A percentile compares a stretch with the other conserved stretches of the same genome.
Conservation (phyloP, 1,140 invertebrate species). For the Papilio polyxenes region DNA sequence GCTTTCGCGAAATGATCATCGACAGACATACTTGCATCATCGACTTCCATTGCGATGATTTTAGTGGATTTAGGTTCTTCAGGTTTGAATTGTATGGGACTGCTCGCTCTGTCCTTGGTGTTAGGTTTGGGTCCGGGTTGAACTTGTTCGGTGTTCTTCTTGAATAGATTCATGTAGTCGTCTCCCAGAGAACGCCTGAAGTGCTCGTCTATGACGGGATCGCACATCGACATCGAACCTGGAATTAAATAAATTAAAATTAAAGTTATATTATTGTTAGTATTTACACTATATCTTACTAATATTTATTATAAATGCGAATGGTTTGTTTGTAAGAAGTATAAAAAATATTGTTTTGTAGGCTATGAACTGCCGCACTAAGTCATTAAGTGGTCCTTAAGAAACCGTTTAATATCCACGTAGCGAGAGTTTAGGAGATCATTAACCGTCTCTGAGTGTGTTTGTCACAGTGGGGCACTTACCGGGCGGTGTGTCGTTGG, state of each 20-base stretch:
- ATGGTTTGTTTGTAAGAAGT: no score
- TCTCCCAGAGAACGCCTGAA: slow-evolving; percentile 95
- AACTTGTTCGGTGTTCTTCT: slow-evolving; percentile 80
- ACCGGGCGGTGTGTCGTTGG: slow-evolving; percentile 76
- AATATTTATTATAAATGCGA: no score
- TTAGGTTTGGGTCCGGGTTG: slow-evolving; percentile 75
- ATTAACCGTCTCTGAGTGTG: neutral
- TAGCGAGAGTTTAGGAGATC: neutral
- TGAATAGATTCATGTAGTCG: slow-evolving; percentile 91
- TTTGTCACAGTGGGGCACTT: slow-evolving; percentile 25
- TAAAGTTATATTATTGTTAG: neutral
- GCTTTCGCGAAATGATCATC: slow-evolving; percentile 99
- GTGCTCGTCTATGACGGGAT: slow-evolving; percentile 97
- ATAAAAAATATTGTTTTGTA: no score
- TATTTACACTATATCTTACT: no score
- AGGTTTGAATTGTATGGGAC: slow-evolving; percentile 73
- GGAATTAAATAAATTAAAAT: slow-evolving; percentile 45
- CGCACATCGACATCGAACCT: slow-evolving; percentile 87
- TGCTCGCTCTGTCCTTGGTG: slow-evolving; percentile 77
- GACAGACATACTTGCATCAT: slow-evolving; percentile 83
- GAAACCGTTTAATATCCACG: no score
- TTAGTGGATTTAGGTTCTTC: slow-evolving; percentile 69
- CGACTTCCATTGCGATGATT: slow-evolving; percentile 79
- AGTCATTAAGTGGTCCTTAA: no score
- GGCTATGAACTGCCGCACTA: no score